Percentiles rank a stretch among this genome's conserved stretches.
Conservation (phyloP, 2,113 vertebrate species). For the Cepphus grylle region DNA sequence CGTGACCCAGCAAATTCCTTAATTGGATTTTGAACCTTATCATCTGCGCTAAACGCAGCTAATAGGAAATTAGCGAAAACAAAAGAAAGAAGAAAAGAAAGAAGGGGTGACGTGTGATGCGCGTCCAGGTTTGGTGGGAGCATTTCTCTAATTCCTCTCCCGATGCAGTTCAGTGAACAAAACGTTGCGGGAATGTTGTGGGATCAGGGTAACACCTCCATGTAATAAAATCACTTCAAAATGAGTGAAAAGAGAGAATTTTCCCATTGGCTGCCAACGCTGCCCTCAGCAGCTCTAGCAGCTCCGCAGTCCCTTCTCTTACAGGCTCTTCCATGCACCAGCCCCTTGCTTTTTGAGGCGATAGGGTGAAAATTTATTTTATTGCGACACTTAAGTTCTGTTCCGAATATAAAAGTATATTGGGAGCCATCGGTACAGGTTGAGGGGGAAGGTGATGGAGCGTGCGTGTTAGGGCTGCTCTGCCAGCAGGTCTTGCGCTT, state of each 20-base stretch:
- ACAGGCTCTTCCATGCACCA: background rate
- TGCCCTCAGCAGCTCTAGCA: background rate
- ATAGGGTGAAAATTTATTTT: background rate
- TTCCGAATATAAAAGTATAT: background rate
- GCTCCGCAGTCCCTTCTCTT: background rate
- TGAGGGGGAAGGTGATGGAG: background rate
- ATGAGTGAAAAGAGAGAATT: background rate
- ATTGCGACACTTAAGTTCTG: background rate
- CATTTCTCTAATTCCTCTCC: background rate
- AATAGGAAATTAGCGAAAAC: background rate
- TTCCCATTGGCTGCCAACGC: accelerated
- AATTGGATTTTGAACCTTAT: slow-evolving; percentile 37
- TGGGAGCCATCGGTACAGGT: background rate
- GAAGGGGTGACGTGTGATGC: accelerated
- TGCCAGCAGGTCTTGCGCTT: background rate
- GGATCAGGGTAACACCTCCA: background rate
- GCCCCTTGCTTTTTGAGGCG: background rate
- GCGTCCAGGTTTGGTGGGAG: background rate
- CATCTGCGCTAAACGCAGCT: background rate
- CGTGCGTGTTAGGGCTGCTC: accelerated
- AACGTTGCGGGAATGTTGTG: background rate
- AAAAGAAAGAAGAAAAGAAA: background rate
- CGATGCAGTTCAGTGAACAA: background rate
- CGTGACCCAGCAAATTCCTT: slow-evolving; percentile 56
- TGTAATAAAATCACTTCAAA: background rate